These are phyloP conservation scores for Columba janthina DNA, from an alignment of 2,113 vertebrate genomes.

Conservation along the genomic window DNA sequence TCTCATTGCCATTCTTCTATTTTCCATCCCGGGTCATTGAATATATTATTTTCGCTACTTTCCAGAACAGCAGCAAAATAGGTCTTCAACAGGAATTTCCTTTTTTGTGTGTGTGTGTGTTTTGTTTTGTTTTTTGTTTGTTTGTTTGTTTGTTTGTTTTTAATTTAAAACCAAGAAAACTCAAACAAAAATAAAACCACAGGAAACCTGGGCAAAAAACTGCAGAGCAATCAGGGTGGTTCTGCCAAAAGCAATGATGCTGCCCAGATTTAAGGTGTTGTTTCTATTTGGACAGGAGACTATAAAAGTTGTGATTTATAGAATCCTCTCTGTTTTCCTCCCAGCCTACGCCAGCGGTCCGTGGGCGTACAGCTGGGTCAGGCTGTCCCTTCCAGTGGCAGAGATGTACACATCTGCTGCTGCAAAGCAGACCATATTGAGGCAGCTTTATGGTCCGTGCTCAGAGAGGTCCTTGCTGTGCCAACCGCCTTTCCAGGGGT, in stretches of 20 bases:
- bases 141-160: too few relatives aligned
- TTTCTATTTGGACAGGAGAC: background rate
- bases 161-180: background rate
- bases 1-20: background rate
- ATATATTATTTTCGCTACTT: background rate
- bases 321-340: background rate
- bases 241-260: background rate
- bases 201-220: background rate
- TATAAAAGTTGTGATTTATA: background rate
- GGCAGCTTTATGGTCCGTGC: background rate
- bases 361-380: rapidly evolving
- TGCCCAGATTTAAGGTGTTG: background rate
- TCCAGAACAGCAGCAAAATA: background rate
- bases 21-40: background rate
- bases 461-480: background rate
- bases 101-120: background rate
- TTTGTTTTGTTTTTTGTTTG: too few relatives aligned
- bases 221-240: background rate
- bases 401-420: background rate
- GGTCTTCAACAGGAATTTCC: background rate
- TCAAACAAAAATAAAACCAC: background rate
- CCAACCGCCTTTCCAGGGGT: too few relatives aligned
- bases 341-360: rapidly evolving
- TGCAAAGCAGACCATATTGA: too few relatives aligned
- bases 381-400: too few relatives aligned